A percentile compares a stretch with the other conserved stretches of the same genome.
Evolutionary conservation across 2,113 vertebrate species (phyloP).

Genomic region (Amblyornis subalaris): DNA sequence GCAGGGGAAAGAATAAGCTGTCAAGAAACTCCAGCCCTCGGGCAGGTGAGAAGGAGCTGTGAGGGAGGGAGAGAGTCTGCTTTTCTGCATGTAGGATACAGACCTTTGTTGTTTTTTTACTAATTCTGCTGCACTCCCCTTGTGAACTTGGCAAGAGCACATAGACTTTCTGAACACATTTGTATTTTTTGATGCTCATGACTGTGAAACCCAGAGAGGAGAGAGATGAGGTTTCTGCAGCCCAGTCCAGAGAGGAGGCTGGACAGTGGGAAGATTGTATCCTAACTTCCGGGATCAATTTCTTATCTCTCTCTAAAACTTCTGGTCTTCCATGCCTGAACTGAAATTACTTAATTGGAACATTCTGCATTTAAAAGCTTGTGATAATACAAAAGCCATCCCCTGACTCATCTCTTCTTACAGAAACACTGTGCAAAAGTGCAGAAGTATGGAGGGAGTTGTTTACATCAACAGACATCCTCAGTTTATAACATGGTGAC

Average conservation of each 20-base stretch:
- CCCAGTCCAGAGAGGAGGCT: neutral
- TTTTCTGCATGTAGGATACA: neutral
- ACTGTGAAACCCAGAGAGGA: neutral
- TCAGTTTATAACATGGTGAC: neutral
- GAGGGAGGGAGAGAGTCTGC: neutral
- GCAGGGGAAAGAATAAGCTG: neutral
- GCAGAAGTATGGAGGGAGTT: neutral
- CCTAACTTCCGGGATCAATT: neutral
- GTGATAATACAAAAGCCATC: neutral
- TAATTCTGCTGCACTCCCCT: neutral
- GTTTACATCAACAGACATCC: constrained; percentile 1
- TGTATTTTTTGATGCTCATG: neutral
- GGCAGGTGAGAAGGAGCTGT: neutral
- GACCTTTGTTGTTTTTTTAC: neutral
- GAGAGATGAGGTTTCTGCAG: neutral
- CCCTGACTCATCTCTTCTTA: neutral
- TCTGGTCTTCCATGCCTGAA: neutral
- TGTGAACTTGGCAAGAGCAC: neutral
- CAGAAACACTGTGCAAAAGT: neutral
- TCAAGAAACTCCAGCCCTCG: neutral
- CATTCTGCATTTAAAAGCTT: neutral
- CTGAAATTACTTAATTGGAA: neutral
- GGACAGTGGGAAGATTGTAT: neutral
- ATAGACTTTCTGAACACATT: neutral
- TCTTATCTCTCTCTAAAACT: neutral